Conservation (phyloP, 2,113 vertebrate species). For the Sclerurus mexicanus region DNA sequence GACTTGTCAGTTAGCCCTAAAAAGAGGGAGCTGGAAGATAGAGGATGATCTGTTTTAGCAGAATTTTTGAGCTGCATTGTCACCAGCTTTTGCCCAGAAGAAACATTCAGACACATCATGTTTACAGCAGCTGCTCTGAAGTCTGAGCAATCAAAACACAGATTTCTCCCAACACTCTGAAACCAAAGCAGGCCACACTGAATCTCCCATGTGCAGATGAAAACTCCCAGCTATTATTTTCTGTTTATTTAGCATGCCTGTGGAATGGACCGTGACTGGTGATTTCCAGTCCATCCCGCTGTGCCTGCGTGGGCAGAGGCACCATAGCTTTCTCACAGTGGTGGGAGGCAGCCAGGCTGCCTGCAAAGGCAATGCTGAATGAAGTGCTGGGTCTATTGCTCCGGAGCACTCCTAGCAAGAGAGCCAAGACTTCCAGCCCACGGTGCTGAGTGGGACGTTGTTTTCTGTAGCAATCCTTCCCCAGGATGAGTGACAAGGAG, state of each 20-base stretch:
- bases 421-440: neutral
- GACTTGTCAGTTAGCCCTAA: neutral
- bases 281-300: neutral
- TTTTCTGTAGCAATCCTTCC: neutral
- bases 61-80: neutral
- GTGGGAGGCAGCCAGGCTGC: neutral
- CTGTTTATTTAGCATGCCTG: neutral
- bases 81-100: neutral
- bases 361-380: neutral
- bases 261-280: neutral
- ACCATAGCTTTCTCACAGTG: neutral
- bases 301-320: neutral
- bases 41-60: neutral
- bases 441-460: neutral
- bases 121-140: slow-evolving; percentile 35
- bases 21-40: neutral
- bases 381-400: neutral
- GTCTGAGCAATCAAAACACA: slow-evolving; percentile 1
- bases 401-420: rapidly evolving
- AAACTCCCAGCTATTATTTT: neutral
- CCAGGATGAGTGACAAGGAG: neutral
- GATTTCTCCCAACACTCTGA: neutral
- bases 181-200: neutral
- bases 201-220: neutral
- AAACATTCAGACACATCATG: neutral